phyloP scores from a whole-genome alignment of 2,888 invertebrate species.

The Pyrrhosoma nymphula region DNA sequence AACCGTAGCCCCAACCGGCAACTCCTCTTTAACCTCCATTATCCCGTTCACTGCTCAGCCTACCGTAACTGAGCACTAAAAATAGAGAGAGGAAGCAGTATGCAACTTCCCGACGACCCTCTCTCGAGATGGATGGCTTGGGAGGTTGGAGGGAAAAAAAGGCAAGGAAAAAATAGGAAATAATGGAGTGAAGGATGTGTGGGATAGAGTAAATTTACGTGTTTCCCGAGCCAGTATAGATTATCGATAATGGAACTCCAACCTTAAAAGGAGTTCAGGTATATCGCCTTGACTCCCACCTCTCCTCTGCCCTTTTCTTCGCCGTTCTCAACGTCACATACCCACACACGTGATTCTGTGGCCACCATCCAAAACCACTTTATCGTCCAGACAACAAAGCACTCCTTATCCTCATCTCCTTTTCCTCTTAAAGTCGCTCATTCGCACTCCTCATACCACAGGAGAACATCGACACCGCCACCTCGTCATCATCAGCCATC shows the following conservation, averaged over 20 bases:
- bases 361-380: conserved; percentile 11
- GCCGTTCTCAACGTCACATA: neutral
- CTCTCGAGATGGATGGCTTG: conserved; percentile 39
- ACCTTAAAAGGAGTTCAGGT: conserved; percentile 17
- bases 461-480: neutral
- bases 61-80: neutral
- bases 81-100: neutral
- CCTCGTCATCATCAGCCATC: neutral
- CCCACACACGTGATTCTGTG: neutral
- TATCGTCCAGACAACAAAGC: conserved; percentile 49
- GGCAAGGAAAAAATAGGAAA: neutral
- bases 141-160: neutral
- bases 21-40: conserved; percentile 28
- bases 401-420: neutral
- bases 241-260: conserved; percentile 59
- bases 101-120: neutral
- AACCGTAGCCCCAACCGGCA: neutral
- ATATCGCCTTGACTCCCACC: conserved; percentile 52
- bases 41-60: neutral
- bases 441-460: neutral
- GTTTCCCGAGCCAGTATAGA: conserved; percentile 55
- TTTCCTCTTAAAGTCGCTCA: neutral
- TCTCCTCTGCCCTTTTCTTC: neutral
- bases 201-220: conserved; percentile 62
- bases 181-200: conserved; percentile 43